phyloP scores from a whole-genome alignment of 2,113 vertebrate genomes.

The Platanista minor region DNA sequence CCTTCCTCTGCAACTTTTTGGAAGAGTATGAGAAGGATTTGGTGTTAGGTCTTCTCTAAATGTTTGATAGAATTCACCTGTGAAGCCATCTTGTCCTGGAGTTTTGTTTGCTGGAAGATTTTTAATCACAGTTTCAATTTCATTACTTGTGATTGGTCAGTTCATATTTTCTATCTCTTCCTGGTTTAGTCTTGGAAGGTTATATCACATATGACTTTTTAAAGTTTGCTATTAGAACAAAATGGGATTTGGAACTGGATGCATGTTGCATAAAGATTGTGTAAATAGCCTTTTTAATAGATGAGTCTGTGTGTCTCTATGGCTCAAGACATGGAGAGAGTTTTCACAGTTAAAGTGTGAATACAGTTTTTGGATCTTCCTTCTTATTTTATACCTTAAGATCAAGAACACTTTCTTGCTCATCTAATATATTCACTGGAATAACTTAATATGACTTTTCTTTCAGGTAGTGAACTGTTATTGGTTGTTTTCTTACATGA shows the following conservation, averaged over 20 bases:
- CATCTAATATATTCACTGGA: neutral
- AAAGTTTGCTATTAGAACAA: neutral
- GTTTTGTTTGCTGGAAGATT: too few species aligned
- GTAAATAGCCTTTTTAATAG: neutral
- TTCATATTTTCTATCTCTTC: too few species aligned
- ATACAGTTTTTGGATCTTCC: neutral
- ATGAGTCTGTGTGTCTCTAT: neutral
- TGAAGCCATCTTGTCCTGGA: too few species aligned
- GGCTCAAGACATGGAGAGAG: neutral
- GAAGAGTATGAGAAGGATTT: too few species aligned
- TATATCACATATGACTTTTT: neutral
- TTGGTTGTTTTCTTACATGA: neutral
- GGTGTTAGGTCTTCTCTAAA: too few species aligned
- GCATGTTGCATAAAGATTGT: neutral
- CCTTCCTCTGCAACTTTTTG: too few species aligned
- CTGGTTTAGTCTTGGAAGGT: too few species aligned
- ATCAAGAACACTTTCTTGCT: neutral
- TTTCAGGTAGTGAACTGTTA: neutral
- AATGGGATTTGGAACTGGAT: neutral
- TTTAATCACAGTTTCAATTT: too few species aligned
- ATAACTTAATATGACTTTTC: neutral
- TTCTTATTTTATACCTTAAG: neutral
- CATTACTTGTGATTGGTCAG: too few species aligned
- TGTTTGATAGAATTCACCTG: too few species aligned
- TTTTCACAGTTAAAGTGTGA: neutral